phyloP scores from a whole-genome alignment of 2,113 vertebrate species.

The Heterotilapia buettikoferi region DNA sequence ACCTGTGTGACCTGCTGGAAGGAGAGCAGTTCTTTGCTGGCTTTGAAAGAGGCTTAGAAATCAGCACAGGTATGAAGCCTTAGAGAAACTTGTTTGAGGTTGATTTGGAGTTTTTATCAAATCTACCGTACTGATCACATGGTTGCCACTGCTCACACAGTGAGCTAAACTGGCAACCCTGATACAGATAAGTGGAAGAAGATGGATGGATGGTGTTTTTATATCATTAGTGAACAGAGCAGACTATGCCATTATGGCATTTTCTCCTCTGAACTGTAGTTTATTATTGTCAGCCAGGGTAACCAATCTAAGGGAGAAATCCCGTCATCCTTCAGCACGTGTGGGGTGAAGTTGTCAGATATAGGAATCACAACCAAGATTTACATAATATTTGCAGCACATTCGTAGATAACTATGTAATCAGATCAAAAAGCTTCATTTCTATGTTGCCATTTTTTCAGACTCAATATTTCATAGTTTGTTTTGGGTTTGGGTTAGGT shows the following conservation, averaged over 20 bases:
- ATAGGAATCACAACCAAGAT: not conserved
- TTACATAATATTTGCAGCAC: not conserved
- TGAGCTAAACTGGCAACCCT: not conserved
- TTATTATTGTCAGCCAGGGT: not conserved
- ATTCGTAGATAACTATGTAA: not conserved
- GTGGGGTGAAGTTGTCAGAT: not conserved
- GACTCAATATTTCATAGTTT: not conserved
- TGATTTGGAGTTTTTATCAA: not conserved
- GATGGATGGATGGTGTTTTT: not conserved
- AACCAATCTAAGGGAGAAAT: not conserved
- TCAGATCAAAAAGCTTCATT: not conserved
- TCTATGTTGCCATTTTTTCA: not conserved
- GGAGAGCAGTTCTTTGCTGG: constrained; percentile 95
- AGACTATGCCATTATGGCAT: not conserved
- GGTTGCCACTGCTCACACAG: not conserved
- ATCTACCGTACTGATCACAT: not conserved
- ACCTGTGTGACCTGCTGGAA: constrained; percentile 89
- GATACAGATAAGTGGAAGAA: not conserved
- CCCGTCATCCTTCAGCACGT: fast-evolving
- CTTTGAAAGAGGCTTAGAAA: constrained; percentile 86
- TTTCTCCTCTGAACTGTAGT: not conserved
- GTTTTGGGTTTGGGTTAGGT: not conserved
- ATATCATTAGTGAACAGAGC: not conserved
- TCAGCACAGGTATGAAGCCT: constrained; percentile 78
- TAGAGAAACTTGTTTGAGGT: not conserved